Conservation (phyloP, 2,797 vertebrate genomes). For the Eulemur rubriventer region DNA sequence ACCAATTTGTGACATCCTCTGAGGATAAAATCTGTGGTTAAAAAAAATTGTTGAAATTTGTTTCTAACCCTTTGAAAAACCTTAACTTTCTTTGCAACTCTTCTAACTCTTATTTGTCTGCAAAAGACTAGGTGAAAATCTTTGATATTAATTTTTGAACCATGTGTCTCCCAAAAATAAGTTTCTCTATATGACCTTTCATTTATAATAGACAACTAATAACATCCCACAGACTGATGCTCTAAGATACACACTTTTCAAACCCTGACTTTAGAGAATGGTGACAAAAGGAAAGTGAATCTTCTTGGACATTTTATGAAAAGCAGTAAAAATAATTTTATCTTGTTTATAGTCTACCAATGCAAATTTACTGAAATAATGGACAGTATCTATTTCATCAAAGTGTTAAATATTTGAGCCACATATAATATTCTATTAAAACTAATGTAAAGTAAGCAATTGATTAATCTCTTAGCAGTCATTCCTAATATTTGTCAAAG, state of each 20-base stretch:
- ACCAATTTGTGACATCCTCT: neutral
- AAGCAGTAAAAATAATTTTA: neutral
- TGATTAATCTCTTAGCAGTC: neutral
- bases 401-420: slow-evolving; percentile 9
- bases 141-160: neutral
- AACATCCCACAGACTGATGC: neutral
- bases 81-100: neutral
- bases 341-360: neutral
- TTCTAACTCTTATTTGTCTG: neutral
- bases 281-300: neutral
- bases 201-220: neutral
- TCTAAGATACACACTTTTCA: neutral
- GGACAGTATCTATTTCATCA: neutral
- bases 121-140: neutral
- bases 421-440: neutral
- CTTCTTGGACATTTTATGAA: neutral
- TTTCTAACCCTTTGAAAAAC: neutral
- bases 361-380: slow-evolving; percentile 23
- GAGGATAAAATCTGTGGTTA: slow-evolving; percentile 9
- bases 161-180: neutral
- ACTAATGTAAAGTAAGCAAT: neutral
- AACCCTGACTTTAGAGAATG: neutral
- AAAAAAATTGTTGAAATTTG: slow-evolving; percentile 6
- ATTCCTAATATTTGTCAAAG: neutral
- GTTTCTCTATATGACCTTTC: neutral